These are phyloP conservation scores for Chlorops oryzae DNA, from an alignment of 1,140 invertebrate genomes.

Conservation along the genomic window DNA sequence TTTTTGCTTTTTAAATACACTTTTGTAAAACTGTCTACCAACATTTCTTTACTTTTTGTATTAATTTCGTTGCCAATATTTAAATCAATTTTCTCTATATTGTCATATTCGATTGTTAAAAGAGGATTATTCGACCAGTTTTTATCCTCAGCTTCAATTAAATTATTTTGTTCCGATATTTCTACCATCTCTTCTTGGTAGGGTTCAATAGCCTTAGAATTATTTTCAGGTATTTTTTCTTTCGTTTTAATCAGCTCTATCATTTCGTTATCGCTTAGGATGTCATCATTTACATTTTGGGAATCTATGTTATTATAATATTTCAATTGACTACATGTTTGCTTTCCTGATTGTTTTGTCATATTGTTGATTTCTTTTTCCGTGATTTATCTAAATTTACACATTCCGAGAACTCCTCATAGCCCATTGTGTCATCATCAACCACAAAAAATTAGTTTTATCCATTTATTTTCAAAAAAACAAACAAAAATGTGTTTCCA, in stretches of 20 bases:
- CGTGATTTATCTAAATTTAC: neutral
- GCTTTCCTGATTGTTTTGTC: neutral
- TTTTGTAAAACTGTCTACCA: neutral
- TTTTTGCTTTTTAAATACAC: neutral
- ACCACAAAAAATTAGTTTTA: neutral
- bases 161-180: too few species aligned
- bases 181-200: neutral
- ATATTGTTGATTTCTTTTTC: neutral
- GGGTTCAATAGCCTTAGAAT: neutral
- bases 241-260: neutral
- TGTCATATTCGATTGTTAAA: neutral
- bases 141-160: too few species aligned
- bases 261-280: neutral
- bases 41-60: neutral
- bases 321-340: too few species aligned
- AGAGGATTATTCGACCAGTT: too few species aligned
- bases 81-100: neutral
- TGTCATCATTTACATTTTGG: neutral
- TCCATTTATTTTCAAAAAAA: neutral
- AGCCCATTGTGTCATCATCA: neutral
- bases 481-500: neutral
- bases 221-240: neutral
- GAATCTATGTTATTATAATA: neutral
- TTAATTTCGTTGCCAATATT: neutral
- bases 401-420: neutral